These are phyloP conservation scores for Andrena dorsata DNA, from an alignment of 2,888 invertebrate genomes.

Conservation along the genomic window DNA sequence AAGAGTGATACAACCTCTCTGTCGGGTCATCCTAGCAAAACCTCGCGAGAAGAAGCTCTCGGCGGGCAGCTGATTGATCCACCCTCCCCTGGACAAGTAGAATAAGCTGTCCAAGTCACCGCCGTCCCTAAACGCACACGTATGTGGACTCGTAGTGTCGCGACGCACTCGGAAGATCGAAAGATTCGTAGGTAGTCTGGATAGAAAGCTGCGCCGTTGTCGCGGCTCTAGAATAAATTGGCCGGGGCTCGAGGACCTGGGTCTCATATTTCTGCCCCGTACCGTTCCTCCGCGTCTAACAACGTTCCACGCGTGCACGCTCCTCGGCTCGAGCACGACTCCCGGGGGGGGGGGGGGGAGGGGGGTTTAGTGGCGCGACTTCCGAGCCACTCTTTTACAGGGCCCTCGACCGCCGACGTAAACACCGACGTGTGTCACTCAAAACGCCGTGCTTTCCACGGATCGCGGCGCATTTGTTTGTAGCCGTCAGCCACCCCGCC, in stretches of 20 bases:
- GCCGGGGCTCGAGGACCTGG: slow-evolving; percentile 2
- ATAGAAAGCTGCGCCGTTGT: background rate
- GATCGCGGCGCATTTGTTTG: slow-evolving; percentile 12
- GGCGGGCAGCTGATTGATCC: too few species aligned
- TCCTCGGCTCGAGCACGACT: slow-evolving; percentile 8
- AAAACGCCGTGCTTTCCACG: slow-evolving; percentile 26
- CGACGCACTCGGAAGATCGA: background rate
- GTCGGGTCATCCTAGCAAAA: too few species aligned
- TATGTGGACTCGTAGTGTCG: background rate
- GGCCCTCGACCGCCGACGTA: slow-evolving; percentile 54
- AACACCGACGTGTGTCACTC: slow-evolving; percentile 61
- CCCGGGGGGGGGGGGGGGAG: slow-evolving; percentile 20
- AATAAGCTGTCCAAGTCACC: too few species aligned
- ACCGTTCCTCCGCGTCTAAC: slow-evolving; percentile 4
- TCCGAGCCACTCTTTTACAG: slow-evolving; percentile 42
- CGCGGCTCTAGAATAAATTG: slow-evolving; percentile 26
- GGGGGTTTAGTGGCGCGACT: slow-evolving; percentile 36
- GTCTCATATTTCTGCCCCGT: slow-evolving; percentile 37
- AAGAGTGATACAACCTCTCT: too few species aligned
- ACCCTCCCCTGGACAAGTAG: too few species aligned
- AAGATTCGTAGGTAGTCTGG: background rate
- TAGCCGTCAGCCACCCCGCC: background rate
- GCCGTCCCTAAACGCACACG: too few species aligned
- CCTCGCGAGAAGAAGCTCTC: too few species aligned
- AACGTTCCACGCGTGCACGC: background rate